These are phyloP conservation scores for Pimephales promelas DNA, from an alignment of 2,113 vertebrate genomes.

Conservation along the genomic window DNA sequence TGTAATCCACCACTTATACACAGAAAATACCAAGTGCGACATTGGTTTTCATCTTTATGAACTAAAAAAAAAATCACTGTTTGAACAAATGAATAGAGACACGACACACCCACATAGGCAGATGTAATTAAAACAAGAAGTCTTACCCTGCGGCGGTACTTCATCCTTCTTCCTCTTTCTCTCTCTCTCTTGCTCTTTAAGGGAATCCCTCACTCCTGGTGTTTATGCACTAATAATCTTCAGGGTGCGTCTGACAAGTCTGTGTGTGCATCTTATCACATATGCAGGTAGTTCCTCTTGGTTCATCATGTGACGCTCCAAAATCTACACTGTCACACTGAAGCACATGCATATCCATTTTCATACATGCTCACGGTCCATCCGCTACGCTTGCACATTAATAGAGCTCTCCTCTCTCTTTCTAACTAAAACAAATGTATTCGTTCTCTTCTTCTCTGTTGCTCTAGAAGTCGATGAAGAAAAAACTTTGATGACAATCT, in stretches of 20 bases:
- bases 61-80: conserved; percentile 7
- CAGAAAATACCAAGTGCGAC: no score
- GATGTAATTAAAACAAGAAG: conserved; percentile 49
- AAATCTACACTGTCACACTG: background rate
- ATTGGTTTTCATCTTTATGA: background rate
- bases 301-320: background rate
- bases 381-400: background rate
- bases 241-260: conserved; percentile 18
- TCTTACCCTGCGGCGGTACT: conserved; percentile 59
- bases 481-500: conserved; percentile 19
- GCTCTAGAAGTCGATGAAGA: conserved; percentile 9
- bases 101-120: conserved; percentile 27
- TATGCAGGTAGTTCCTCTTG: background rate
- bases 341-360: conserved; percentile 28
- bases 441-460: background rate
- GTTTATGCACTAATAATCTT: conserved; percentile 31
- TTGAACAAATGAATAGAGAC: conserved; percentile 5
- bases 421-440: conserved; percentile 11
- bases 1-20: background rate
- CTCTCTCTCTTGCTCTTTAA: background rate
- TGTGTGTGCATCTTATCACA: conserved; percentile 16
- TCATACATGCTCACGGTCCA: background rate
- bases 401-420: background rate
- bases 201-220: conserved; percentile 25
- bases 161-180: conserved; percentile 59